Conservation (phyloP, 2,888 invertebrate genomes). For the Aleiodes alternator region DNA sequence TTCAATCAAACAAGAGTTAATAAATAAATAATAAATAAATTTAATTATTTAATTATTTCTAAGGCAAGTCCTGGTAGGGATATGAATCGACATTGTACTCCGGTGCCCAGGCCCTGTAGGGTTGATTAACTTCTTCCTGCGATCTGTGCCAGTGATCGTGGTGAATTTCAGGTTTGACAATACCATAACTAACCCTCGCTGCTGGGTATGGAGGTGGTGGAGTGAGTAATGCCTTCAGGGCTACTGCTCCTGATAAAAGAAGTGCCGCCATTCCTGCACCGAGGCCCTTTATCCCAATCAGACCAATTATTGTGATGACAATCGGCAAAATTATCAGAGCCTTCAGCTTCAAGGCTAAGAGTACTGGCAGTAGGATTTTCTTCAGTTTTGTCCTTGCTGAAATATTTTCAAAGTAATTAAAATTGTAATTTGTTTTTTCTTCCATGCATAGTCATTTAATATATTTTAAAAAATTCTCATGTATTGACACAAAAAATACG, state of each 20-base stretch:
- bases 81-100: slow-evolving; percentile 68
- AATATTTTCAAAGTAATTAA: slow-evolving; percentile 47
- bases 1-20: slow-evolving; percentile 3
- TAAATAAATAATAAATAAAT: slow-evolving; percentile 33
- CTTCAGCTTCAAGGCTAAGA: slow-evolving; percentile 80
- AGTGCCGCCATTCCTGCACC: slow-evolving; percentile 80
- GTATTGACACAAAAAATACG: slow-evolving; percentile 18
- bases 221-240: slow-evolving; percentile 69
- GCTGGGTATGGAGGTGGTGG: slow-evolving; percentile 65
- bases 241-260: slow-evolving; percentile 77
- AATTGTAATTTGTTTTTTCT: neutral
- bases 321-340: slow-evolving; percentile 80
- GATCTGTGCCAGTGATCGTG: slow-evolving; percentile 74
- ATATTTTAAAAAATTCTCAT: neutral
- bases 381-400: slow-evolving; percentile 79
- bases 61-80: slow-evolving; percentile 68
- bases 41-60: slow-evolving; percentile 32
- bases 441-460: neutral
- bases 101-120: slow-evolving; percentile 70
- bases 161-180: slow-evolving; percentile 70
- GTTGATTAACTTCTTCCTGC: slow-evolving; percentile 68
- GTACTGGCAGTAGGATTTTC: slow-evolving; percentile 80
- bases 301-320: slow-evolving; percentile 79
- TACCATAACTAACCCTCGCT: slow-evolving; percentile 69
- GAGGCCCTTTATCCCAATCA: slow-evolving; percentile 82